A percentile compares a stretch with the other conserved stretches of the same genome.
phyloP scores from a whole-genome alignment of 64 coral and sea anemone species.

The Actinia equina region DNA sequence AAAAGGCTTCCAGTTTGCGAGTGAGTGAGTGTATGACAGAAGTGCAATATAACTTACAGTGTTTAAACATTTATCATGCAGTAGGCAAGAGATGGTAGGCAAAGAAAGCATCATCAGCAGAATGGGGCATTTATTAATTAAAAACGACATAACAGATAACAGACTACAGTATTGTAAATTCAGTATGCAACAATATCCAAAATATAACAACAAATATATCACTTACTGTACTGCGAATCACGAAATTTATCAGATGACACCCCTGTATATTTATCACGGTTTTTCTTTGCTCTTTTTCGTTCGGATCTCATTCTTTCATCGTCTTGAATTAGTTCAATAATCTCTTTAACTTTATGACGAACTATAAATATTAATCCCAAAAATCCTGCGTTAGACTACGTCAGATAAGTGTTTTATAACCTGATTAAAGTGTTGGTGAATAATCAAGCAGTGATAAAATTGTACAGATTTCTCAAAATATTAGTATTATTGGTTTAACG shows the following conservation, averaged over 20 bases:
- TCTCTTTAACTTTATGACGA: conserved; percentile 97
- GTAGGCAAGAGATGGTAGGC: background rate
- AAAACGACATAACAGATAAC: background rate
- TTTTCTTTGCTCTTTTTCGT: conserved; percentile 93
- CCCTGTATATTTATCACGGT: conserved; percentile 89
- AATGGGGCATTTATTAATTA: background rate
- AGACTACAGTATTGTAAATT: background rate
- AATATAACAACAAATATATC: background rate
- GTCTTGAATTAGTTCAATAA: conserved; percentile 94
- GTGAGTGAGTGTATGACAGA: background rate
- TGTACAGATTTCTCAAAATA: background rate
- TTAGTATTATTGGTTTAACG: background rate
- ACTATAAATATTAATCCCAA: conserved; percentile 41
- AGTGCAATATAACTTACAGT: background rate
- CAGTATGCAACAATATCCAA: background rate
- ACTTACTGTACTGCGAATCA: conserved; percentile 79
- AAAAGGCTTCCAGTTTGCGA: background rate
- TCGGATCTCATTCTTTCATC: conserved; percentile 88
- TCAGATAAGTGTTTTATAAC: background rate
- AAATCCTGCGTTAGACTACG: background rate
- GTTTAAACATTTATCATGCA: background rate
- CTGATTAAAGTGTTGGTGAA: background rate
- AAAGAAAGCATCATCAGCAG: no score
- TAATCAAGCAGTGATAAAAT: background rate
- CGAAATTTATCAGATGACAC: conserved; percentile 77